Evolutionary conservation across 1,140 invertebrate species (phyloP), one percentile per base, ranked within the genome.

Genomic region (Lamellibrachia luymesi): DNA sequence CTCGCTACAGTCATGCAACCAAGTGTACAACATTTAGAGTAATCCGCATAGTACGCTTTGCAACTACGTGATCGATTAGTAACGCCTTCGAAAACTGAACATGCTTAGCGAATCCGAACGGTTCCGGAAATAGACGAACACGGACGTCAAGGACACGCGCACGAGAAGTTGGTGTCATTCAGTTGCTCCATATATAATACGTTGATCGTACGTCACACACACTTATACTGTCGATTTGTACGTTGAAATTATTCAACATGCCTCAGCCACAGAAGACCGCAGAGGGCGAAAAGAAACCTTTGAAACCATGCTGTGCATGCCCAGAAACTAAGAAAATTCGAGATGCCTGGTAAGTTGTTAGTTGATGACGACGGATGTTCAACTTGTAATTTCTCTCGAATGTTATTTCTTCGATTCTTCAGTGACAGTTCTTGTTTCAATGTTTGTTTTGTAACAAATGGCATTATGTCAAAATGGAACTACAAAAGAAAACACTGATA

Each of bases 221-320:
- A 80, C 64, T 22, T 17, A 22, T 6, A 10, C 64, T 80, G 17
- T 80, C 13, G 64, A 80, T 80, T 80, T 80, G 13, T 22, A 80
- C 13, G 8, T 80, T 4, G 64, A 80, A 80, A 80, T 80, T 17
- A 10, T 10, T 80, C 64, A 80, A 80, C 1, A 80, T 80, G 64
- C 64, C 52, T 0, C 6, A 56, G 52, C 52, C 64, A 80, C 64
- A 22, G 64, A 80, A 80, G 64, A 17, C 64, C 25, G 64, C 94
- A 93, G 92, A 93, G 91, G 93, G 94, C 25, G 92, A 93, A 91
- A 94, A 94, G 25, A 98, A 98, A 96, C 96, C 98, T 92, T 80
- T 80, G 17, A 99, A 99, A 96, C 98, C 99, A 38, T 99, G 99
- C 95, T 99, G 99, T 97, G 99, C 99, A 91, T 99, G 99, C 97